These are phyloP conservation scores for Aleadryas rufinucha DNA, from an alignment of 2,113 vertebrate species.

Conservation along the genomic window DNA sequence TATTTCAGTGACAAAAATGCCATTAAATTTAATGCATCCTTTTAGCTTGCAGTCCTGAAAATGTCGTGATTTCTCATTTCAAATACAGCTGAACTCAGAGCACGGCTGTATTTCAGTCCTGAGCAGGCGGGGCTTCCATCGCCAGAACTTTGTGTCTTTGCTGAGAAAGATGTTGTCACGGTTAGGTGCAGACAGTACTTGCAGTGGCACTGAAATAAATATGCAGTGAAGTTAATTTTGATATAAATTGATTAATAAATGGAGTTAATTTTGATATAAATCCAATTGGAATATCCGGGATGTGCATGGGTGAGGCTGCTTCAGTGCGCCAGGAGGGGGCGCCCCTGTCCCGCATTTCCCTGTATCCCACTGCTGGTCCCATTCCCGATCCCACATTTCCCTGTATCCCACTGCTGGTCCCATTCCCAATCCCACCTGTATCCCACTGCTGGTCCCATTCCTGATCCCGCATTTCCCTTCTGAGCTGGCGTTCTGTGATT, in stretches of 20 bases:
- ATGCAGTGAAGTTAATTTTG: neutral
- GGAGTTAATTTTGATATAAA: neutral
- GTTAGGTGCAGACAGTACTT: neutral
- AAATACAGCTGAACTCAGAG: neutral
- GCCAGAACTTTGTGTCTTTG: neutral
- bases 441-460: neutral
- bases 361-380: neutral
- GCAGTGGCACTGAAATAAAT: neutral
- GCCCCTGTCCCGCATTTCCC: fast-evolving
- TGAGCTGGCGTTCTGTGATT: too few species aligned
- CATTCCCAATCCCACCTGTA: fast-evolving
- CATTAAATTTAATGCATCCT: neutral
- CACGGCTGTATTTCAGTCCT: neutral
- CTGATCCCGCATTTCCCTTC: fast-evolving
- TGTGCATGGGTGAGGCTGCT: neutral
- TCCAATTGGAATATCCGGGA: fast-evolving
- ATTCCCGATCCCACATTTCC: fast-evolving
- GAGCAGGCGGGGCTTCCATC: neutral
- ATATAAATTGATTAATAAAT: too few species aligned
- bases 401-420: neutral
- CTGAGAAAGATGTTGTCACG: neutral
- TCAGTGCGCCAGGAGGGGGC: neutral
- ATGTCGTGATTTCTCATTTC: neutral
- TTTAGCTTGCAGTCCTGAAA: neutral
- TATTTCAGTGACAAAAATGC: neutral